Evolutionary conservation across 2,113 vertebrate genomes (phyloP).

Genomic region (Motacilla alba): DNA sequence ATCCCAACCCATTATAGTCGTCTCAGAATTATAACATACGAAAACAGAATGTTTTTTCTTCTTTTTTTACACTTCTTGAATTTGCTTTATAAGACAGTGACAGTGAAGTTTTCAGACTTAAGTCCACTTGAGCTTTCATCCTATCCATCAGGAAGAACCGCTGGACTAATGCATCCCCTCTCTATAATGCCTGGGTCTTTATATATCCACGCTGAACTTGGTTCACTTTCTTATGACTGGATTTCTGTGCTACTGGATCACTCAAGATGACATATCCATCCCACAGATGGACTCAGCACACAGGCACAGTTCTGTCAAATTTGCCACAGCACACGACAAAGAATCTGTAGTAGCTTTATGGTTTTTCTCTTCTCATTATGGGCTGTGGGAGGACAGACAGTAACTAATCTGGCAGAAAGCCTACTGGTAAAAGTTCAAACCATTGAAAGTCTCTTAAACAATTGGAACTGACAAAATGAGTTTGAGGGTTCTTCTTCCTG

Average conservation of each 20-base stretch:
- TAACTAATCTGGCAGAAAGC: not conserved
- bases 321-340: not conserved
- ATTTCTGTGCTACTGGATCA: not conserved
- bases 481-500: not conserved
- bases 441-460: not conserved
- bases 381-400: not conserved
- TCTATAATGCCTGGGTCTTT: not conserved
- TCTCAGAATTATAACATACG: not conserved
- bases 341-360: not conserved
- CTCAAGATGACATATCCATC: not conserved
- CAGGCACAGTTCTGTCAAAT: not conserved
- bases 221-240: not conserved
- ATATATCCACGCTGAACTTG: not conserved
- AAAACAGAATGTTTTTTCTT: not conserved
- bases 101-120: not conserved
- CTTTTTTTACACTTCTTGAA: not conserved
- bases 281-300: not conserved
- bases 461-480: not conserved
- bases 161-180: not conserved
- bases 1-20: not conserved
- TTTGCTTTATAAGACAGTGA: not conserved
- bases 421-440: not conserved
- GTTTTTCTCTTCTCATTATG: not conserved
- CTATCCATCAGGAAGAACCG: not conserved
- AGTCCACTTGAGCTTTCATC: not conserved